These are phyloP conservation scores for Rhodinocichla rosea DNA, from an alignment of 2,113 vertebrate species.

Conservation along the genomic window DNA sequence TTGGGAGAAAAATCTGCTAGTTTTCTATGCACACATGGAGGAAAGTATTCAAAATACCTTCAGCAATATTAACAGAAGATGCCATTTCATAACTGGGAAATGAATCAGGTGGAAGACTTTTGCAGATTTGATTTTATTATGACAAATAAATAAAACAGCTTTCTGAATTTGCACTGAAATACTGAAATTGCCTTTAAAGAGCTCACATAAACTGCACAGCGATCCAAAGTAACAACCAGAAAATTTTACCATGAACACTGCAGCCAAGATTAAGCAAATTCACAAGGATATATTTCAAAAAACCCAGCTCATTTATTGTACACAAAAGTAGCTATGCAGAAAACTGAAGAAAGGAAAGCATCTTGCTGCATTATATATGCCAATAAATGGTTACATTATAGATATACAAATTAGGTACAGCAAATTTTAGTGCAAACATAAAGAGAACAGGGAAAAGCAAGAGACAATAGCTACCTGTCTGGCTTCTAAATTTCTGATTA, in stretches of 20 bases:
- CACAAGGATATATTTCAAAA: background rate
- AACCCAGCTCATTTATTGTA: background rate
- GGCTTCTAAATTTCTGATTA: background rate
- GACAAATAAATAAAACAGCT: background rate
- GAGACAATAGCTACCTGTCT: background rate
- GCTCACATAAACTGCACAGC: background rate
- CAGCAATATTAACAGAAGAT: background rate
- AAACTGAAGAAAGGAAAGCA: background rate
- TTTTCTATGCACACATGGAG: background rate
- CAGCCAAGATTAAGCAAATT: background rate
- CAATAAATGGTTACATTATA: background rate
- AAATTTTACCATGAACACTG: background rate
- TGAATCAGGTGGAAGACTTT: background rate
- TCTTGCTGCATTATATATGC: background rate
- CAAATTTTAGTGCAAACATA: background rate
- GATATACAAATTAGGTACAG: background rate
- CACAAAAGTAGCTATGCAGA: background rate
- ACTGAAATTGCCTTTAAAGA: background rate
- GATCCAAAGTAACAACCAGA: background rate
- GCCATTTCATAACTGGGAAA: background rate
- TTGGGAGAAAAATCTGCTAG: background rate
- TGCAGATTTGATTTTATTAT: background rate
- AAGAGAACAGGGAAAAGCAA: background rate
- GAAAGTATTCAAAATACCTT: background rate
- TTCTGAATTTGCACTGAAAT: background rate